Percentiles rank a stretch among this genome's conserved stretches.
Conservation (phyloP, 2,113 vertebrate species). For the Oenanthe oenanthe region DNA sequence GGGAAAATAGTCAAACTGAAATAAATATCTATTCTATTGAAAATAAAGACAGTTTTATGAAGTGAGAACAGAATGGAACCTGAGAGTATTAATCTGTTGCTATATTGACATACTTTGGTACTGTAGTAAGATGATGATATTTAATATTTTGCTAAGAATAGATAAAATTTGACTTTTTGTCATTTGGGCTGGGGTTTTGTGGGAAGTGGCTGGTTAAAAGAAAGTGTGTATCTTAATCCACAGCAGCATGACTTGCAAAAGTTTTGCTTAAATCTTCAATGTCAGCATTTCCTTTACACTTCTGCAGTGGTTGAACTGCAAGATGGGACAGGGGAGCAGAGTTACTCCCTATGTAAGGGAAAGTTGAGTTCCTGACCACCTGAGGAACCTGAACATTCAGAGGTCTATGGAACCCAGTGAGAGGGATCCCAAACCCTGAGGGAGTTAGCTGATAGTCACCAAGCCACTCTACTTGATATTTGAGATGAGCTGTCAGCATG, state of each 20-base stretch:
- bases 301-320: rapidly evolving
- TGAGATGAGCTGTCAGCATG: background rate
- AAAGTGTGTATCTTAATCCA: rapidly evolving
- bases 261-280: background rate
- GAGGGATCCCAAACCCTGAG: background rate
- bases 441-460: background rate
- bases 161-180: background rate
- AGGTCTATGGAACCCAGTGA: rapidly evolving
- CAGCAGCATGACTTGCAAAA: rapidly evolving
- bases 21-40: background rate
- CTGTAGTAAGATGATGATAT: background rate
- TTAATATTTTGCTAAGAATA: background rate
- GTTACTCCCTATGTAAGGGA: background rate
- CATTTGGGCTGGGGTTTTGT: background rate
- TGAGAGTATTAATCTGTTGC: background rate
- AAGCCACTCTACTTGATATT: background rate
- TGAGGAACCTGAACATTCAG: background rate
- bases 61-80: background rate
- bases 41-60: background rate
- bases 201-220: background rate
- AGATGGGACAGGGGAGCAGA: background rate
- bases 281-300: background rate
- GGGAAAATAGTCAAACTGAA: background rate
- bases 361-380: background rate
- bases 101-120: background rate